Conservation (phyloP, 2,113 vertebrate genomes). For the Cisticola juncidis region DNA sequence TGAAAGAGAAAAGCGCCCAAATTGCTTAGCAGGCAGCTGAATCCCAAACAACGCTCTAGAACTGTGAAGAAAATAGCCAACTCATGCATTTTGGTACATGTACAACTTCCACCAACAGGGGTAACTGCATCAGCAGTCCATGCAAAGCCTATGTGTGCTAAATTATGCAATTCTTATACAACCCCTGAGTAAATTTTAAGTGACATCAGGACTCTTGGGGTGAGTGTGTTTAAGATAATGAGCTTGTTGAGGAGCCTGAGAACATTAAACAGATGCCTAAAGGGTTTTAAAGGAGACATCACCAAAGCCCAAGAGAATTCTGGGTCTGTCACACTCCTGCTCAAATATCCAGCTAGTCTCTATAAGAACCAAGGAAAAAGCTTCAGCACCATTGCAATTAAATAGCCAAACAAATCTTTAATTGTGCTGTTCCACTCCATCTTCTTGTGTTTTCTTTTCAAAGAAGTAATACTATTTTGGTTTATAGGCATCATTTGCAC, state of each 20-base stretch:
- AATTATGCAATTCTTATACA: background rate
- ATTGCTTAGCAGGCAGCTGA: background rate
- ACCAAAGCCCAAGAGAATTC: background rate
- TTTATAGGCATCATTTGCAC: background rate
- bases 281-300: background rate
- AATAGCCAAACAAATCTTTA: background rate
- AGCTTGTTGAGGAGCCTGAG: background rate
- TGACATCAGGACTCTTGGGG: background rate
- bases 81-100: background rate
- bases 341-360: background rate
- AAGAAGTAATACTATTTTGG: background rate
- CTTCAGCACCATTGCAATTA: background rate
- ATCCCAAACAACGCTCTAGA: background rate
- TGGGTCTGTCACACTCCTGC: background rate
- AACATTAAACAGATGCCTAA: slow-evolving; percentile 7
- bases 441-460: background rate
- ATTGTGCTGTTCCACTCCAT: background rate
- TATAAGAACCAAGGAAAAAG: background rate
- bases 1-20: background rate
- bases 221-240: slow-evolving; percentile 8
- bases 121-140: background rate
- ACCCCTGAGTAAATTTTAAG: background rate
- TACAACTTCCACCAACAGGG: background rate
- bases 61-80: background rate
- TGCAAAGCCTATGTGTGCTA: background rate